Percentiles rank a stretch among this genome's conserved stretches.
Conservation (phyloP, 2,888 invertebrate genomes). For the Pseudococcus viburni region DNA sequence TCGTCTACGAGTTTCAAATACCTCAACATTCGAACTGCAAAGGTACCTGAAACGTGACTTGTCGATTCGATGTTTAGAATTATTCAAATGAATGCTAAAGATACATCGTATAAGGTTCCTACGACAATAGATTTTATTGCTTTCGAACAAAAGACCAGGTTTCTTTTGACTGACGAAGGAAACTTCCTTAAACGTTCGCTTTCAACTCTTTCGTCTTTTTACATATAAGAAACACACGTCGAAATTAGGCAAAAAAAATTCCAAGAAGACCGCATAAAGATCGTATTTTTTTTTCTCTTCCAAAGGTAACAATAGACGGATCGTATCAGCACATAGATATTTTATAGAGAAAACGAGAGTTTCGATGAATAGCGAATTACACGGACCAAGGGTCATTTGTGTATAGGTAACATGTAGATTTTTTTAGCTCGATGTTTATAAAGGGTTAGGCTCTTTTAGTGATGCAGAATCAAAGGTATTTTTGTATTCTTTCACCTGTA, state of each 20-base stretch:
- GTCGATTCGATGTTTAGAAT: constrained; percentile 22
- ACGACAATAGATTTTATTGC: constrained; percentile 41
- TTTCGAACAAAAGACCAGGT: not conserved
- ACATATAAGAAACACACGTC: not conserved
- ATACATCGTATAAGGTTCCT: not conserved
- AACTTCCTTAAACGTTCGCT: constrained; percentile 49
- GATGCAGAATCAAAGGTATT: constrained; percentile 33
- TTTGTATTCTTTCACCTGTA: constrained; percentile 27
- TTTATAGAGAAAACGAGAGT: constrained; percentile 52
- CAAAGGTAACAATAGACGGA: constrained; percentile 12
- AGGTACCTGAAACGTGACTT: constrained; percentile 9
- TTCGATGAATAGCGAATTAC: constrained; percentile 23
- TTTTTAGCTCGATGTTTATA: not conserved
- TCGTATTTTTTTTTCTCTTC: not conserved
- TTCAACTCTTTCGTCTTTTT: not conserved
- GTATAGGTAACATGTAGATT: not conserved
- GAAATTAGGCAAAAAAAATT: constrained; percentile 17
- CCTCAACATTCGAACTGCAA: not conserved
- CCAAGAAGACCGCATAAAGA: not conserved
- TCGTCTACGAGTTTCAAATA: not conserved
- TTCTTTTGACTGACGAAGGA: not conserved
- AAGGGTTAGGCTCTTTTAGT: constrained; percentile 1
- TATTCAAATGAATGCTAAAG: constrained; percentile 4
- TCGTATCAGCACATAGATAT: not conserved
- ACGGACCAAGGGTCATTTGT: not conserved